Evolutionary conservation across 2,113 vertebrate genomes (phyloP).

Genomic region (Mastomys natalensis): DNA sequence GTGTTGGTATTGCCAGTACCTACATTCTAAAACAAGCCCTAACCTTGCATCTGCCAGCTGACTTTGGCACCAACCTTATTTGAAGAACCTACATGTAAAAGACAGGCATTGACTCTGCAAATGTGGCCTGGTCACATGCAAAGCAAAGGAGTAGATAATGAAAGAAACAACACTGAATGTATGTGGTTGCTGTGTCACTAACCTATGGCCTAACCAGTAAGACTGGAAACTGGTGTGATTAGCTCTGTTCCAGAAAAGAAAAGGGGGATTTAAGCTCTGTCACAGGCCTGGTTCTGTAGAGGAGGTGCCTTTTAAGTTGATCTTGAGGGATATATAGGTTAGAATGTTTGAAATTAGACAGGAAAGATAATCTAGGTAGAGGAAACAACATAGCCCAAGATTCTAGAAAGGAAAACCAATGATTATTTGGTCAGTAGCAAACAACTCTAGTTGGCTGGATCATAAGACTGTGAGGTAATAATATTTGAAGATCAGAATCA

Average conservation of each 20-base stretch:
- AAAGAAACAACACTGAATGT: not conserved
- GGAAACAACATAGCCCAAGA: constrained; percentile 35
- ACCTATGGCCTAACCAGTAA: not conserved
- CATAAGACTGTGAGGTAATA: constrained; percentile 4
- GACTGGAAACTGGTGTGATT: not conserved
- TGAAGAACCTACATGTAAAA: constrained; percentile 1
- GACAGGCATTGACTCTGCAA: constrained; percentile 15
- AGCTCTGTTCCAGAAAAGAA: not conserved
- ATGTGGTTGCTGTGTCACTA: not conserved
- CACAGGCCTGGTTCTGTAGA: constrained; percentile 23
- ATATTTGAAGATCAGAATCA: constrained; percentile 44
- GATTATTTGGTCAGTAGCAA: constrained; percentile 31
- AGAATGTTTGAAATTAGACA: constrained; percentile 16
- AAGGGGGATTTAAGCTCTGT: constrained; percentile 22
- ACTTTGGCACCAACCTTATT: not conserved
- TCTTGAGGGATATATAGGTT: constrained; percentile 22
- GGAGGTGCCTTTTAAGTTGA: constrained; percentile 31
- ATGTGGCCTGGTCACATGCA: not conserved
- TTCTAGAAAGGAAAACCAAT: constrained; percentile 20
- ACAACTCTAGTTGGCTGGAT: not conserved
- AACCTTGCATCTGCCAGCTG: not conserved
- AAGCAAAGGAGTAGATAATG: not conserved
- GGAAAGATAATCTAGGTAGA: not conserved
- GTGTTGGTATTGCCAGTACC: not conserved
- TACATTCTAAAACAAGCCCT: constrained; percentile 8